Conservation (phyloP, 2,113 vertebrate species). For the Agapornis roseicollis region DNA sequence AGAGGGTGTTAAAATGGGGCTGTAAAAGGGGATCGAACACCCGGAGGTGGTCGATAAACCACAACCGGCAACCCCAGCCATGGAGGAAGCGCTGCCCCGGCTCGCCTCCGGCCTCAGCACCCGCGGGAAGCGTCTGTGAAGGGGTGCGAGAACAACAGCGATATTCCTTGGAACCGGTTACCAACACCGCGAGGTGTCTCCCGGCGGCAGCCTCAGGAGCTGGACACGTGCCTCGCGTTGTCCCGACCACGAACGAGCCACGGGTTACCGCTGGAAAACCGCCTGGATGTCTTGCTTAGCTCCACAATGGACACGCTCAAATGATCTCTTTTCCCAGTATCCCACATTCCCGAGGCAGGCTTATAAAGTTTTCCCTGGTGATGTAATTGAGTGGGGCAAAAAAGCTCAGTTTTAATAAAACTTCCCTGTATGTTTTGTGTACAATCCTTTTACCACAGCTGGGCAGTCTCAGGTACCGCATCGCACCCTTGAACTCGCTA, state of each 20-base stretch:
- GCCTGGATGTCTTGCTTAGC: neutral
- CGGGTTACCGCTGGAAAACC: neutral
- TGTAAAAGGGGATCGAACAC: no score
- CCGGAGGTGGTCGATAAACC: neutral
- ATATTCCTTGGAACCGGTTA: neutral
- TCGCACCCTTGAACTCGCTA: accelerated
- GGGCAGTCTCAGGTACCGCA: neutral
- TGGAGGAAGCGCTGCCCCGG: no score
- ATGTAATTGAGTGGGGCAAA: accelerated
- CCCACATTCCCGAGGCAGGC: accelerated
- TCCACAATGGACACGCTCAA: neutral
- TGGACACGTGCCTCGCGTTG: neutral
- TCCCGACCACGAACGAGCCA: neutral
- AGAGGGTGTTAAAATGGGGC: neutral
- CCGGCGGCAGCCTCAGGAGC: neutral
- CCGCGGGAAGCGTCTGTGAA: neutral
- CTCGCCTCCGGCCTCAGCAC: no score
- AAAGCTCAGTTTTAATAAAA: neutral
- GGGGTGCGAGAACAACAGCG: neutral
- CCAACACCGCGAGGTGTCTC: neutral
- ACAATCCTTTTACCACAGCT: neutral
- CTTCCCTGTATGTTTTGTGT: neutral
- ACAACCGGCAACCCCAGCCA: neutral
- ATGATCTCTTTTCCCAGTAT: neutral
- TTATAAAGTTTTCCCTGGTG: neutral